These are phyloP conservation scores for Amphipyra berbera DNA, from an alignment of 2,888 invertebrate genomes.

Conservation along the genomic window DNA sequence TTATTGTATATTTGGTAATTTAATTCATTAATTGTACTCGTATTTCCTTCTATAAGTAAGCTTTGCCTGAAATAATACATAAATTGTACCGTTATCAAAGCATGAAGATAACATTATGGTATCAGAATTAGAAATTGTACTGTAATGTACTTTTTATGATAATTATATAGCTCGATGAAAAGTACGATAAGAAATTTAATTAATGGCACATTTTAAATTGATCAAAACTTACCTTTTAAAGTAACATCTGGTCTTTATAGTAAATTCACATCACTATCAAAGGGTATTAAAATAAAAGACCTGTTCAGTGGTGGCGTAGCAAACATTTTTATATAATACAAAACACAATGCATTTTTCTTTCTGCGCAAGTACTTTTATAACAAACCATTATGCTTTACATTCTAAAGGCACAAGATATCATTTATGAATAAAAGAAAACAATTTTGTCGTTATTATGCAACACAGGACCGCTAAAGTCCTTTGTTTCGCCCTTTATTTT, in stretches of 20 bases:
- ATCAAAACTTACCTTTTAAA: slow-evolving; percentile 12
- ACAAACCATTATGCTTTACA: slow-evolving; percentile 40
- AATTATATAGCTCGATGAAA: slow-evolving; percentile 66
- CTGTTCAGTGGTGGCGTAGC: not conserved
- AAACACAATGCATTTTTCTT: slow-evolving; percentile 31
- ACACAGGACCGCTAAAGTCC: slow-evolving; percentile 55
- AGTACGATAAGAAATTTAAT: slow-evolving; percentile 48
- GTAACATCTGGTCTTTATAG: slow-evolving; percentile 37
- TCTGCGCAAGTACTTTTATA: slow-evolving; percentile 13
- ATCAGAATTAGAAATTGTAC: slow-evolving; percentile 68
- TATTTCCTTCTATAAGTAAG: slow-evolving; percentile 38
- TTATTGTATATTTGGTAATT: slow-evolving; percentile 51
- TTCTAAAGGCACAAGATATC: slow-evolving; percentile 40
- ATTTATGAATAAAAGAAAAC: slow-evolving; percentile 56
- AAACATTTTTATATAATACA: slow-evolving; percentile 13
- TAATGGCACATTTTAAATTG: slow-evolving; percentile 45
- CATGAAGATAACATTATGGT: slow-evolving; percentile 64
- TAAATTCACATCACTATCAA: slow-evolving; percentile 4
- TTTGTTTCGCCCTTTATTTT: slow-evolving; percentile 72
- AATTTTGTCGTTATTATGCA: slow-evolving; percentile 48
- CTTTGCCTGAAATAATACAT: slow-evolving; percentile 58
- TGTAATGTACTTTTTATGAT: slow-evolving; percentile 74
- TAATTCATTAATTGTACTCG: slow-evolving; percentile 48
- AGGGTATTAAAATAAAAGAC: slow-evolving; percentile 24
- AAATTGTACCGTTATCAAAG: slow-evolving; percentile 69